phyloP scores from a whole-genome alignment of 2,797 vertebrate species.

The Pseudochirops cupreus region DNA sequence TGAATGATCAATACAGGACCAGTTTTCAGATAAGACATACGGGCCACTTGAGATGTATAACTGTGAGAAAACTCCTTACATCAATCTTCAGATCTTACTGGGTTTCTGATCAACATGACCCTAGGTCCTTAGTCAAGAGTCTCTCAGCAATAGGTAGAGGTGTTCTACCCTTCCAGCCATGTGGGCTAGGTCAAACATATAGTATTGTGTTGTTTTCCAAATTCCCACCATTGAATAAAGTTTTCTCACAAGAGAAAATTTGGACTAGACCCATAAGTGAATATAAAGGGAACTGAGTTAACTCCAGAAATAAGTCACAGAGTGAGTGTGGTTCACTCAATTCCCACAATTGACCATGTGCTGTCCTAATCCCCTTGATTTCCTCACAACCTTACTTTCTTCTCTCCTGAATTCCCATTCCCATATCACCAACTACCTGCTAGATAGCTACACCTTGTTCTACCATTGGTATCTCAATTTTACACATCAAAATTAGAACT shows the following conservation, averaged over 20 bases:
- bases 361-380: background rate
- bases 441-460: background rate
- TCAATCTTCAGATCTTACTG: background rate
- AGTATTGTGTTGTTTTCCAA: background rate
- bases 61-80: background rate
- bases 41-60: background rate
- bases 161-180: background rate
- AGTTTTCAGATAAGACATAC: background rate
- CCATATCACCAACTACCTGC: background rate
- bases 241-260: background rate
- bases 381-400: background rate
- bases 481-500: background rate
- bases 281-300: background rate
- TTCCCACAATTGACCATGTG: background rate
- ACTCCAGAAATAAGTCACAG: background rate
- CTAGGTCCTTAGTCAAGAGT: background rate
- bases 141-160: background rate
- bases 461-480: background rate
- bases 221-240: background rate
- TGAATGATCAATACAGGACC: background rate
- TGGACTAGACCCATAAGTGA: background rate
- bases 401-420: background rate
- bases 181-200: background rate
- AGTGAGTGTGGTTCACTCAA: background rate
- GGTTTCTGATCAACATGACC: background rate